Evolutionary conservation across 2,888 invertebrate genomes (phyloP).

Genomic region (Ochlodes sylvanus): DNA sequence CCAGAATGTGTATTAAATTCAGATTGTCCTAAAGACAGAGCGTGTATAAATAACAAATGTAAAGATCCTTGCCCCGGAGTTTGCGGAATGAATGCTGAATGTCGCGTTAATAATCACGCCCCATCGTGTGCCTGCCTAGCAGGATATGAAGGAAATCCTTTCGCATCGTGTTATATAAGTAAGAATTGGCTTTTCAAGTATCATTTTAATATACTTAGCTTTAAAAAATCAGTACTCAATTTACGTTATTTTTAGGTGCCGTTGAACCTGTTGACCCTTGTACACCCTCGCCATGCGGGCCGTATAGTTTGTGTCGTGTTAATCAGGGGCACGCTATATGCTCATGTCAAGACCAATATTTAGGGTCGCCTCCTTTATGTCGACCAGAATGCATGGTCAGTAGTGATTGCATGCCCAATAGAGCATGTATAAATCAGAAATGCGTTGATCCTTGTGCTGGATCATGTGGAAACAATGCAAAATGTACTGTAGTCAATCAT

Average conservation of each 20-base stretch:
- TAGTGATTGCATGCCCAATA: constrained; percentile 92
- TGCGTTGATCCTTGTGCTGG: constrained; percentile 93
- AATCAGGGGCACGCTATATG: constrained; percentile 91
- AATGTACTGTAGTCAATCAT: constrained; percentile 93
- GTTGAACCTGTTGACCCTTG: constrained; percentile 81
- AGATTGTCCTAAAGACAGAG: constrained; percentile 90
- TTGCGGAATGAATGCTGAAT: constrained; percentile 93
- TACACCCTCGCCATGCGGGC: constrained; percentile 90
- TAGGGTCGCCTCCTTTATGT: constrained; percentile 91
- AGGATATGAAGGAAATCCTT: constrained; percentile 92
- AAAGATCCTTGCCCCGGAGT: constrained; percentile 92
- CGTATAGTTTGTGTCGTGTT: constrained; percentile 91
- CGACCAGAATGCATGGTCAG: constrained; percentile 93
- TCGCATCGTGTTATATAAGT: constrained; percentile 88
- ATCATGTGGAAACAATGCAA: constrained; percentile 92
- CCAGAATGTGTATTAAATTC: constrained; percentile 95
- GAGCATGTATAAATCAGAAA: constrained; percentile 91
- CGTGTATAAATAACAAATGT: constrained; percentile 94
- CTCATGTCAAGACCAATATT: constrained; percentile 91
- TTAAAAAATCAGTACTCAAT: not conserved
- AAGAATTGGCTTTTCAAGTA: constrained; percentile 42
- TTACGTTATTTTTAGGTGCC: constrained; percentile 39
- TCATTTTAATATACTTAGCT: not conserved
- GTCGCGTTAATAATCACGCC: constrained; percentile 92
- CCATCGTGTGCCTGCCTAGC: constrained; percentile 90